Evolutionary conservation across 2,888 invertebrate genomes (phyloP).

Genomic region (Cerastis leucographa): DNA sequence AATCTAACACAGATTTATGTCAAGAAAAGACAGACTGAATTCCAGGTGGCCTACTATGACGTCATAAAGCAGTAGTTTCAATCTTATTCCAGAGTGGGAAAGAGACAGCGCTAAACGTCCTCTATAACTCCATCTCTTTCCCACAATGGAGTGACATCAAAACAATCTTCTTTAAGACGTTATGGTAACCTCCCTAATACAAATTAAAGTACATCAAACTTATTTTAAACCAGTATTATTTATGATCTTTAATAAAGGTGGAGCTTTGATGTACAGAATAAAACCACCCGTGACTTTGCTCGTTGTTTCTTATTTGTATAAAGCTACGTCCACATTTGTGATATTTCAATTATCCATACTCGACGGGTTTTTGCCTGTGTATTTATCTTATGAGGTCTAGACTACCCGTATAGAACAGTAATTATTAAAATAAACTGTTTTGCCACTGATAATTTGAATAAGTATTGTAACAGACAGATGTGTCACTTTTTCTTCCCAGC

Average conservation of each 20-base stretch:
- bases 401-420: not conserved
- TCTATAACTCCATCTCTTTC: too few relatives aligned
- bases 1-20: not conserved
- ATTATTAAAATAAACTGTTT: not conserved
- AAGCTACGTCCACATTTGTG: not conserved
- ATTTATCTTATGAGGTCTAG: not conserved
- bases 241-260: not conserved
- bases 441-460: not conserved
- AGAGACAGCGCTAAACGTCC: too few relatives aligned
- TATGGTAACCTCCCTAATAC: not conserved
- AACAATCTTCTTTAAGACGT: too few relatives aligned
- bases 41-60: too few relatives aligned
- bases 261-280: not conserved
- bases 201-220: not conserved
- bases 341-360: not conserved
- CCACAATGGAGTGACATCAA: too few relatives aligned
- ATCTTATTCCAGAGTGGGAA: too few relatives aligned
- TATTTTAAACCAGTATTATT: not conserved
- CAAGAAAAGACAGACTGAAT: not conserved
- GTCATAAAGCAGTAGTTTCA: too few relatives aligned
- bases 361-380: not conserved
- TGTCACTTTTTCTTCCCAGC: not conserved
- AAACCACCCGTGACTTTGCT: not conserved
- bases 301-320: constrained; percentile 7
- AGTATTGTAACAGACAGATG: not conserved